Conservation (phyloP, 2,888 invertebrate genomes). For the Phyllotreta cruciferae region DNA sequence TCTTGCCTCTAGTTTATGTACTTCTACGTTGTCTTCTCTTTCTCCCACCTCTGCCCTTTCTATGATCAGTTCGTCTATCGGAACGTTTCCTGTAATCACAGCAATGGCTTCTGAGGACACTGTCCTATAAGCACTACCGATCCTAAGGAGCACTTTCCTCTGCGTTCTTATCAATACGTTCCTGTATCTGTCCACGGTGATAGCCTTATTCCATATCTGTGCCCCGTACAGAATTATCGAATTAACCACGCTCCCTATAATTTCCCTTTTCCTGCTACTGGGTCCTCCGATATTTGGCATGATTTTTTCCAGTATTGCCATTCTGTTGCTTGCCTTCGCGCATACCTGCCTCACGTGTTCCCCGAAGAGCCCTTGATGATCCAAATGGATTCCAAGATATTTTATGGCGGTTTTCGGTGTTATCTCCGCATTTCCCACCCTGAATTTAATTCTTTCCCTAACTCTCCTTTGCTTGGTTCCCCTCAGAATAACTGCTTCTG, state of each 20-base stretch:
- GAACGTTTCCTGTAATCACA: not conserved
- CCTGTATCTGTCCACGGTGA: slow-evolving; percentile 1
- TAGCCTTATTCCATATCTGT: slow-evolving; percentile 5
- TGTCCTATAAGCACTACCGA: slow-evolving; percentile 18
- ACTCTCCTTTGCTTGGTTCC: slow-evolving; percentile 1
- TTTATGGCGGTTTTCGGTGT: not conserved
- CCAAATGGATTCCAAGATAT: not conserved
- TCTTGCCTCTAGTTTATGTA: no score
- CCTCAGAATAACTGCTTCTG: not conserved
- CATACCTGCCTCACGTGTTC: not conserved
- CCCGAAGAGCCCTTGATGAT: not conserved
- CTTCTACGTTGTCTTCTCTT: no score
- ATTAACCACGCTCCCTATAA: slow-evolving; percentile 1
- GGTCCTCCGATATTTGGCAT: slow-evolving; percentile 22
- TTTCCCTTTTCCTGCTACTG: not conserved
- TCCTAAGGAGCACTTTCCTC: slow-evolving; percentile 7
- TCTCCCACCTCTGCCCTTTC: no score
- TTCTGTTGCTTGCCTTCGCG: not conserved
- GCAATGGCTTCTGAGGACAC: slow-evolving; percentile 9
- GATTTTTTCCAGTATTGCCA: not conserved
- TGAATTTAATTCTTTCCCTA: not conserved
- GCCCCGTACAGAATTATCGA: slow-evolving; percentile 18
- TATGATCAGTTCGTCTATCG: no score
- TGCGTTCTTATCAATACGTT: not conserved
- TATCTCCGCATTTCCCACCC: not conserved